Base-by-base conservation (phyloP, 2,113 vertebrate genomes). In the Tylochromis polylepis region DNA sequence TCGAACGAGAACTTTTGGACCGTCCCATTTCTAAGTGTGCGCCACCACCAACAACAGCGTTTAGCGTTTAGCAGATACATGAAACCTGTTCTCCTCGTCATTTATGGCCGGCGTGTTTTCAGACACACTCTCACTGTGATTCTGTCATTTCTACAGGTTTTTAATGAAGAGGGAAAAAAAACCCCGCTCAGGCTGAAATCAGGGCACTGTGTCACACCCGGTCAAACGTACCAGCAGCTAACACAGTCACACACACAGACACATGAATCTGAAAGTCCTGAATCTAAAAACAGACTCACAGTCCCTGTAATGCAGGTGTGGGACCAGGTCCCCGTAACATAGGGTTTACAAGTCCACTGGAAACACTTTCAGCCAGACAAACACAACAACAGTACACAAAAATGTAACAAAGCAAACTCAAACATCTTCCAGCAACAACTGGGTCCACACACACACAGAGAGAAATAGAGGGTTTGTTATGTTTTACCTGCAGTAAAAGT, bases 401-500 rank as follows among this genome's bases (percentile, higher is more conserved):
- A 75, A 75, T 29, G 22, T 18, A 46, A 29, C 67, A 46, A 75
- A 29, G 24, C 67, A 75, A 75, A 51, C 15, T 46, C 43, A 14
- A 14, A 3, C 3, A 1, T 72, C 67, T 22, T 2, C 36, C 62
- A 22, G 22, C 36, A 22, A 67, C 36, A 67, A 2, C 20, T 67
- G 11, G 36, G 6, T 22, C 14, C 20, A 62, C 24, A 82, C 36
- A 62, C 4, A 81, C 14, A 31, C 15, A 81, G 24, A 85, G 56
- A 60, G 4, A 80, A 34, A 89, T 8, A 51, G 36, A 84, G 9
- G 38, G 11, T 27, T 22, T 62, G 12, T 29, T 38, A 6, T 22
- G 11, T 46, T 80, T 91, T 94, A 93, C 93, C 90, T 81, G 83
- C 36, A 82, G 84, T 70, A 9, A 38, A 62, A 83, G 77, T 85